Evolutionary conservation across 2,797 vertebrate genomes (phyloP), one percentile per base, ranked within the genome.

Genomic region (Onychomys arenicola): DNA sequence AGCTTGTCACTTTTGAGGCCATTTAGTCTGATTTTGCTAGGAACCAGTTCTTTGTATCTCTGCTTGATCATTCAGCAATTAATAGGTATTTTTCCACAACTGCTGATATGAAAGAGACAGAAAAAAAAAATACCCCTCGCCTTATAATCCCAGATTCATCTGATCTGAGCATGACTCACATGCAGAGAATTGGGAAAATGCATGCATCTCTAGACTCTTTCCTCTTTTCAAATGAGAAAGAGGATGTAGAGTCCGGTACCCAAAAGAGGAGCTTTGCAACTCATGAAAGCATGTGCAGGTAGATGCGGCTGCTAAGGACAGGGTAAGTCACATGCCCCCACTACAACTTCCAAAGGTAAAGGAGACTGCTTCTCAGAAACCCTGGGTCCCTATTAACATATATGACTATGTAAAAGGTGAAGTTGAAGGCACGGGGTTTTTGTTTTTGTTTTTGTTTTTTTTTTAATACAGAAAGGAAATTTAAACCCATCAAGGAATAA

Each of bases 1-100:
- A 76, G 52, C 88, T 55, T 96, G 46, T 92, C 78, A 84, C 69
- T 91, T 96, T 80, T 91, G 82, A 89, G 27, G 49, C 78, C 59
- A 83, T 96, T 92, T 96, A 88, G 94, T 93, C 90, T 87, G 90
- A 87, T 97, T 96, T 95, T 94, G 63, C 93, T 82, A n/a, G 46
- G 81, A 95, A 94, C 37, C n/a, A 52, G 69, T 96, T 89, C 88
- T 89, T 89, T 80, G 65, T 96, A 90, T 17, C 96, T 96, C 95
- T 96, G 82, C 91, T 97, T 97, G 78, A 97, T 92, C 94, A 37
- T 80, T 96, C 88, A 92, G 69, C 84, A 92, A 67, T 63, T 92
- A 96, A 96, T 59, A 76, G 82, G 82, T 73, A 73, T 93, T 97
- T 94, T 96, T 80, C 85, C 37, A 85, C 49, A 87, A 89, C 17